Percentiles rank a stretch among this genome's conserved stretches.
Evolutionary conservation across 2,113 vertebrate species (phyloP).

Genomic region (Xyrauchen texanus): DNA sequence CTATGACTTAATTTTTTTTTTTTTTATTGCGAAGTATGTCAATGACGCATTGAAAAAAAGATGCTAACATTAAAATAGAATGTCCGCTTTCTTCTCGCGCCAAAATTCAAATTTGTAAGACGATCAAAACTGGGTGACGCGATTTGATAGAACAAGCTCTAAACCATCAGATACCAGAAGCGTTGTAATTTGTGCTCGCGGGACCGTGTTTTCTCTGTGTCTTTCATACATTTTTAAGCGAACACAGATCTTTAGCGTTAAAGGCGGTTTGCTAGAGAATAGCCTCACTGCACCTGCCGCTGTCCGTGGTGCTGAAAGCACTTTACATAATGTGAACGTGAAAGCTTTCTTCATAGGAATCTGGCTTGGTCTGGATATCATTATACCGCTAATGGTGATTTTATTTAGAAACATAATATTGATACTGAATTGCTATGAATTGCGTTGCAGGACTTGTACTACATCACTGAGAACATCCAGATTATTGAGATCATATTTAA

Average conservation of each 20-base stretch:
- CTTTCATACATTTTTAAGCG: constrained; percentile 26
- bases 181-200: not conserved
- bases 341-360: not conserved
- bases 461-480: not conserved
- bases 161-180: constrained; percentile 15
- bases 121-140: no score
- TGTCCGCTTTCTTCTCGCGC: no score
- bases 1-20: no score
- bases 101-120: not conserved
- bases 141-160: constrained; percentile 1
- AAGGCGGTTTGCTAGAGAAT: not conserved
- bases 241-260: constrained; percentile 8
- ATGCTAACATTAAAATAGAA: no score
- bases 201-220: constrained; percentile 25
- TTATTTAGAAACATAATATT: not conserved
- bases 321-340: not conserved
- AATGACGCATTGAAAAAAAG: no score
- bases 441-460: not conserved
- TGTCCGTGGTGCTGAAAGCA: constrained; percentile 60
- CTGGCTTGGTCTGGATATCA: not conserved
- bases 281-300: constrained; percentile 14
- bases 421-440: not conserved
- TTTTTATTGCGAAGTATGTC: no score
- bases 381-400: not conserved
- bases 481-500: no score